Conservation (phyloP, 2,113 vertebrate species). For the Reinhardtius hippoglossoides region DNA sequence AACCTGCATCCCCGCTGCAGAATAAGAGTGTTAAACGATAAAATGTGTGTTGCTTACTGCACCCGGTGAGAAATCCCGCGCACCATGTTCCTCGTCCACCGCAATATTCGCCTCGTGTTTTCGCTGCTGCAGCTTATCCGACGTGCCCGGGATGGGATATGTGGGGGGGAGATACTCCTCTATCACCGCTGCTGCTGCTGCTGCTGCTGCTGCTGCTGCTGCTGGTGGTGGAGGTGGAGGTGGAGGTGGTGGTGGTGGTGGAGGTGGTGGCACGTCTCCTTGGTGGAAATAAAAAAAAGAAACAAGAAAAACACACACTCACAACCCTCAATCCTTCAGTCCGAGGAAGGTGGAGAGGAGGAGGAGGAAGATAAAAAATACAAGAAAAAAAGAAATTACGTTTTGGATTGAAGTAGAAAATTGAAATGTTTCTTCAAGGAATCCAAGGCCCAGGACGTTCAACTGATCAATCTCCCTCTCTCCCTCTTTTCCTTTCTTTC, state of each 20-base stretch:
- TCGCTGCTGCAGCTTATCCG: slow-evolving; percentile 71
- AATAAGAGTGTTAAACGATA: slow-evolving; percentile 13
- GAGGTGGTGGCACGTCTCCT: slow-evolving; percentile 63
- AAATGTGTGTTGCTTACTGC: slow-evolving; percentile 30
- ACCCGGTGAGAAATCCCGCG: slow-evolving; percentile 54
- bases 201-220: slow-evolving; percentile 33
- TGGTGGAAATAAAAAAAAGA: slow-evolving; percentile 6
- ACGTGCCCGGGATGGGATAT: slow-evolving; percentile 78
- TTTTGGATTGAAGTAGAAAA: slow-evolving; percentile 21
- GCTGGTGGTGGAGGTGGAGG: too few relatives aligned
- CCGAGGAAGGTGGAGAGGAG: slow-evolving; percentile 16
- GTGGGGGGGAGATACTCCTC: slow-evolving; percentile 61
- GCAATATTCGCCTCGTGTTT: slow-evolving; percentile 73
- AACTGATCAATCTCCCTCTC: slow-evolving; percentile 76
- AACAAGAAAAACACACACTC: background rate
- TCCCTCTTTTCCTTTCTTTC: slow-evolving; percentile 57
- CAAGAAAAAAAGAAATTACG: background rate
- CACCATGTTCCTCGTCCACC: slow-evolving; percentile 66
- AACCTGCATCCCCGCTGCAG: slow-evolving; percentile 67
- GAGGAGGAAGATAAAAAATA: background rate
- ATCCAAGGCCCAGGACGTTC: slow-evolving; percentile 74
- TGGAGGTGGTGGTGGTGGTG: slow-evolving; percentile 52
- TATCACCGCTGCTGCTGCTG: slow-evolving; percentile 32
- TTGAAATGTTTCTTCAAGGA: slow-evolving; percentile 50
- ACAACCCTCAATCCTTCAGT: slow-evolving; percentile 28